Evolutionary conservation across 1,140 invertebrate genomes (phyloP), one percentile per base, ranked within the genome.

Genomic region (Ephestia elutella): DNA sequence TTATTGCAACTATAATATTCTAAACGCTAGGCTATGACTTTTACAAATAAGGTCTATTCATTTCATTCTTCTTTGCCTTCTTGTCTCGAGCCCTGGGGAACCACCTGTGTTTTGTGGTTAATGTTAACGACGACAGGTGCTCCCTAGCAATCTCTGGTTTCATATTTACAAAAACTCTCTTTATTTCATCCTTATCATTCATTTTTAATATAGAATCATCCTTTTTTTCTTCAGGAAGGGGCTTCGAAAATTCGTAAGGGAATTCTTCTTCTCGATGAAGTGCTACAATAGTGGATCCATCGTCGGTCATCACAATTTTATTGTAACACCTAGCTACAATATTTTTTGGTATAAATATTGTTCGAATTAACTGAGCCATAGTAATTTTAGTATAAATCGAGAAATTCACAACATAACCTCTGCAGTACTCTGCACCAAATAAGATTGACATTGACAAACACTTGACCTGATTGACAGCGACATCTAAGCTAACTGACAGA

Each of bases 261-360:
- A 96, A 94, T 48, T 91, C 81, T 75, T 90, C 77, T 68, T 96
- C 93, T 35, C 94, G 95, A 89, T 98, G 97, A 93, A 96, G 96
- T 63, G 94, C 96, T 44, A 97, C 92, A 62, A 96, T 91, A 54
- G 93, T 95, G 49, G 91, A 91, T n/a, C 93, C 91, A 86, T 96
- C 92, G 67, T 94, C 90, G 11, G 92, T 92, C 62, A 93, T 86
- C 11, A 92, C 91, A 21, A 95, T 91, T 70, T 91, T 91, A 56
- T 78, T 81, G 49, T 75, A 89, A 30, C 59, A 63, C 70, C 84
- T 79, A 20, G 55, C 18, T n/a, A 73, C 19, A 25, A 78, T 48
- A 49, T 60, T 57, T 54, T 51, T 68, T 20, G 67, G 58, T 54
- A 49, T 60, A 55, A 54, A 60, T 21, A 70, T 2, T 20, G 51